A percentile compares a stretch with the other conserved stretches of the same genome.
Evolutionary conservation across 1,140 invertebrate genomes (phyloP).

Genomic region (Coptotermes formosanus): DNA sequence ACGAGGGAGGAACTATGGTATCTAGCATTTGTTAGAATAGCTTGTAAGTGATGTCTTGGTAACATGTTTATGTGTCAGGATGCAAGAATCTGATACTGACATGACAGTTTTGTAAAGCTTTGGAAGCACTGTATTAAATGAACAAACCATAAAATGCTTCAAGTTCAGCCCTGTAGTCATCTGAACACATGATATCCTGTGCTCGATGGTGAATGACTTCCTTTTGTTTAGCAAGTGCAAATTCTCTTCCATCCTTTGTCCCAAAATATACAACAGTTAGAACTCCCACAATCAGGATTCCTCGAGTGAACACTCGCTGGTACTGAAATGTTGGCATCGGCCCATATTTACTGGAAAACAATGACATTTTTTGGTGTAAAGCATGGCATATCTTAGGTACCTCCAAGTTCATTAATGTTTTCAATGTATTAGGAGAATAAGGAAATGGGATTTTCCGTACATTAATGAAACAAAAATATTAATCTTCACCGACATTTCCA

Average conservation of each 20-base stretch:
- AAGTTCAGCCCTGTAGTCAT: conserved; percentile 56
- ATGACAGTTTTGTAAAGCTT: too few relatives aligned
- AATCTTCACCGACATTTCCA: too few relatives aligned
- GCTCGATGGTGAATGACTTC: conserved; percentile 58
- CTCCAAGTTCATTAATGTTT: too few relatives aligned
- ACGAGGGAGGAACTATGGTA: too few relatives aligned
- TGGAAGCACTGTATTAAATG: background rate
- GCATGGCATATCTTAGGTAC: too few relatives aligned
- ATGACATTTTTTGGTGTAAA: background rate
- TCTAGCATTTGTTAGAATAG: too few relatives aligned
- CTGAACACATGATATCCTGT: conserved; percentile 61
- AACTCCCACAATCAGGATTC: conserved; percentile 53
- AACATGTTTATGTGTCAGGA: background rate
- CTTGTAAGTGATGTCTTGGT: background rate
- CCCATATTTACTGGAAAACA: conserved; percentile 32
- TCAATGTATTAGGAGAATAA: too few relatives aligned
- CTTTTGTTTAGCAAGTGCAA: conserved; percentile 60
- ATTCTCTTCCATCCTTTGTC: conserved; percentile 58
- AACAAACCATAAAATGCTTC: conserved; percentile 49
- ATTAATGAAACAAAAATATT: too few relatives aligned
- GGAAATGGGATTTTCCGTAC: too few relatives aligned
- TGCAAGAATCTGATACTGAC: background rate
- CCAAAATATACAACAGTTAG: conserved; percentile 63
- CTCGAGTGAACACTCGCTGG: conserved; percentile 40
- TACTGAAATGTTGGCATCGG: conserved; percentile 35